Evolutionary conservation across 1,140 invertebrate species (phyloP).

Genomic region (Solenopsis invicta): DNA sequence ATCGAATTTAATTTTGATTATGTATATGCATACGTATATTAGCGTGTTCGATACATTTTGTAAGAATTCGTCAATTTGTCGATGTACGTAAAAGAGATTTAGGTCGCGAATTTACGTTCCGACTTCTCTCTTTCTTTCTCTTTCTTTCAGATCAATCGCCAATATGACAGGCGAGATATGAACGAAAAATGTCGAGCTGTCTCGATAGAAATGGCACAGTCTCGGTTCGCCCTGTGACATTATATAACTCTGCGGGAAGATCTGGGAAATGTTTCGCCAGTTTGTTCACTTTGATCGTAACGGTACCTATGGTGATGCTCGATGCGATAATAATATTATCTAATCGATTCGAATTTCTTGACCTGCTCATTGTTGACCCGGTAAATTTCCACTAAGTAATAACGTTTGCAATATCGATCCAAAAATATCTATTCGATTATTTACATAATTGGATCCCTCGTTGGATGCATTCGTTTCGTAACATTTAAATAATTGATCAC

Average conservation of each 20-base stretch:
- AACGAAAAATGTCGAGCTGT: slow-evolving; percentile 37
- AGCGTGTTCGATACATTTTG: not conserved
- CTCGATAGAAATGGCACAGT: slow-evolving; percentile 28
- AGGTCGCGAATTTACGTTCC: slow-evolving; percentile 7
- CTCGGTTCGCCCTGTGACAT: not conserved
- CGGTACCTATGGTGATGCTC: not conserved
- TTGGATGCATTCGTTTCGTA: slow-evolving; percentile 2
- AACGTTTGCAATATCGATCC: not conserved
- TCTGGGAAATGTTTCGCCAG: slow-evolving; percentile 27
- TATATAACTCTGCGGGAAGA: slow-evolving; percentile 16
- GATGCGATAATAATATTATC: slow-evolving; percentile 26
- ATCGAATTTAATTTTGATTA: no score
- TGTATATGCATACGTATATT: no score
- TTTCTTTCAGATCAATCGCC: slow-evolving; percentile 28
- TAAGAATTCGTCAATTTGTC: slow-evolving; percentile 38
- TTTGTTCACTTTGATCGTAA: slow-evolving; percentile 16
- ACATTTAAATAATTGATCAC: slow-evolving; percentile 39
- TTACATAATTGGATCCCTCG: not conserved
- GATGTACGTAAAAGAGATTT: not conserved
- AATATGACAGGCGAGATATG: slow-evolving; percentile 42
- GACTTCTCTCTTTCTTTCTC: slow-evolving; percentile 33
- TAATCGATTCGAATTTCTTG: slow-evolving; percentile 2
- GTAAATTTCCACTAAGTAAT: not conserved
- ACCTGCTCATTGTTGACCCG: not conserved
- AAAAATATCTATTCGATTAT: not conserved